Conservation (phyloP, 2,797 vertebrate genomes). For the Basileuterus tristriatus region DNA sequence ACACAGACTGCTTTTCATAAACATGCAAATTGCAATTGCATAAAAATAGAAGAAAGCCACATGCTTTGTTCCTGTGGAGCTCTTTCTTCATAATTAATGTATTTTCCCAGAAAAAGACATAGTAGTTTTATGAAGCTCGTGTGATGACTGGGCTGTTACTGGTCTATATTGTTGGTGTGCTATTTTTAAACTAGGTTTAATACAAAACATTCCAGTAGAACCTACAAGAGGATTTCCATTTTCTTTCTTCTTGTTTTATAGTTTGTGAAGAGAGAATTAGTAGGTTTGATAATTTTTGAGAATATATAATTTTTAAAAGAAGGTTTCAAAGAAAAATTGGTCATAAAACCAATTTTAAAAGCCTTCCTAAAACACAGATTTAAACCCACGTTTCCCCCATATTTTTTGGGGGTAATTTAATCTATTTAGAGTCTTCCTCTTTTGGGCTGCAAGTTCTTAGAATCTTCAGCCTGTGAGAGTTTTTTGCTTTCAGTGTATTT, state of each 20-base stretch:
- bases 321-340: background rate
- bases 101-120: slow-evolving; percentile 13
- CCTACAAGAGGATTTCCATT: background rate
- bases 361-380: background rate
- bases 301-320: background rate
- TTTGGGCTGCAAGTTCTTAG: background rate
- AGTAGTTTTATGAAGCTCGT: background rate
- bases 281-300: background rate
- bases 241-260: background rate
- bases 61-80: background rate
- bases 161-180: background rate
- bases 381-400: accelerated
- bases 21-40: background rate
- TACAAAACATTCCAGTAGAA: background rate
- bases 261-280: background rate
- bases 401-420: background rate
- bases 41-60: background rate
- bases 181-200: slow-evolving; percentile 2
- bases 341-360: background rate
- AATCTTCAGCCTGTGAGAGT: background rate
- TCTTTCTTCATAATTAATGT: background rate
- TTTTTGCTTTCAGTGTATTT: background rate
- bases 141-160: background rate
- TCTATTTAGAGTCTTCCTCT: background rate
- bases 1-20: background rate